These are phyloP conservation scores for Mycteria americana DNA, from an alignment of 2,797 vertebrate genomes.

Conservation along the genomic window DNA sequence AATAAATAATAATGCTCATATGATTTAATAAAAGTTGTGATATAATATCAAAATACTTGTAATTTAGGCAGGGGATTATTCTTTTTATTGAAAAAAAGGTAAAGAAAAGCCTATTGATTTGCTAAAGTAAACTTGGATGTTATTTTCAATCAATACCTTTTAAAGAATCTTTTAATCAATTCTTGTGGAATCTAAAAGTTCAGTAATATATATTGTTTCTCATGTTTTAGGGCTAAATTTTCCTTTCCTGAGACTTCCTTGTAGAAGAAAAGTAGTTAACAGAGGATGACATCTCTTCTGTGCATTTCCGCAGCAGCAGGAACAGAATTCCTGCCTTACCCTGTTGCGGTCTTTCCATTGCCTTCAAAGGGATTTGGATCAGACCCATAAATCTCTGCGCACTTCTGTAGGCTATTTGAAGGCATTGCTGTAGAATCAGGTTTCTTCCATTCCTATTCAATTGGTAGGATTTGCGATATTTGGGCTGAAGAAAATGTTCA, in stretches of 20 bases:
- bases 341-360: background rate
- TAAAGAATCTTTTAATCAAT: background rate
- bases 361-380: slow-evolving; percentile 12
- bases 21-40: background rate
- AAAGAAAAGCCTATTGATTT: background rate
- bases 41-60: background rate
- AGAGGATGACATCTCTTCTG: background rate
- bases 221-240: background rate
- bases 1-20: background rate
- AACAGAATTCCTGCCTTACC: slow-evolving; percentile 6
- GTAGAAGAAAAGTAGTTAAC: background rate
- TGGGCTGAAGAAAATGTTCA: background rate
- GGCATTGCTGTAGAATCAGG: background rate
- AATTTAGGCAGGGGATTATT: background rate
- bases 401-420: background rate
- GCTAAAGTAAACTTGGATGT: background rate
- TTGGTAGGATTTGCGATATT: background rate
- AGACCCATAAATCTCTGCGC: slow-evolving; percentile 8
- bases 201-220: background rate
- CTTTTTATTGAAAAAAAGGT: background rate
- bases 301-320: background rate
- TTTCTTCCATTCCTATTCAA: background rate
- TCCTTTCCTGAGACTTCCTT: background rate
- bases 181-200: background rate
- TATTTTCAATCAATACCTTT: background rate